phyloP scores from a whole-genome alignment of 2,888 invertebrate species.

The Eupithecia insigniata region DNA sequence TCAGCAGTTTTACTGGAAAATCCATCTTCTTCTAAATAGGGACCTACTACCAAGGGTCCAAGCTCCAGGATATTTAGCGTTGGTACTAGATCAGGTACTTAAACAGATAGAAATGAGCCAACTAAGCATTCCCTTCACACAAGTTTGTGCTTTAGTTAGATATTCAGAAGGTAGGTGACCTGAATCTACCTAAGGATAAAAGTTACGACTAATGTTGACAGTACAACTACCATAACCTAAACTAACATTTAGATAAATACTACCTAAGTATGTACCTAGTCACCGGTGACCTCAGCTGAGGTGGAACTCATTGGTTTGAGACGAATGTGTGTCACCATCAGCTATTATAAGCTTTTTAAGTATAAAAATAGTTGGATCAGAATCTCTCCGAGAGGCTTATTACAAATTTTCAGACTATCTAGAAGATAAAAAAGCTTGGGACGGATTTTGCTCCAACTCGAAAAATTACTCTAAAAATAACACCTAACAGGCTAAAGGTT shows the following conservation, averaged over 20 bases:
- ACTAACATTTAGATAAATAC: no score
- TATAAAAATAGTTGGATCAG: neutral
- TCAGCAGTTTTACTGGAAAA: no score
- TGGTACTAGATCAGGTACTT: neutral
- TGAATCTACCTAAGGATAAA: no score
- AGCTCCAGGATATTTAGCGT: no score
- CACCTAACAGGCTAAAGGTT: no score
- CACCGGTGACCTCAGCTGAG: neutral
- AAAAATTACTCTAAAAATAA: no score
- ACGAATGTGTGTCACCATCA: conserved; percentile 2
- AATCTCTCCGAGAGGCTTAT: no score
- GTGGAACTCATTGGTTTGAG: neutral
- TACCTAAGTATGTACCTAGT: neutral
- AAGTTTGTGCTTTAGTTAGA: neutral
- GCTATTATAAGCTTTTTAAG: neutral
- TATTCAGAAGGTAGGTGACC: neutral
- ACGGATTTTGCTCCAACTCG: no score
- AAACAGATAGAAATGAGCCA: neutral
- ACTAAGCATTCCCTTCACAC: neutral
- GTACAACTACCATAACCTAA: no score
- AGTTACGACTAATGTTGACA: neutral
- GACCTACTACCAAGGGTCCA: no score
- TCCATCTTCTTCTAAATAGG: neutral
- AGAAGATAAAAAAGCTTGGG: no score
- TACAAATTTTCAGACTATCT: no score